Conservation (phyloP, 2,797 vertebrate genomes). For the Gymnodraco acuticeps region DNA sequence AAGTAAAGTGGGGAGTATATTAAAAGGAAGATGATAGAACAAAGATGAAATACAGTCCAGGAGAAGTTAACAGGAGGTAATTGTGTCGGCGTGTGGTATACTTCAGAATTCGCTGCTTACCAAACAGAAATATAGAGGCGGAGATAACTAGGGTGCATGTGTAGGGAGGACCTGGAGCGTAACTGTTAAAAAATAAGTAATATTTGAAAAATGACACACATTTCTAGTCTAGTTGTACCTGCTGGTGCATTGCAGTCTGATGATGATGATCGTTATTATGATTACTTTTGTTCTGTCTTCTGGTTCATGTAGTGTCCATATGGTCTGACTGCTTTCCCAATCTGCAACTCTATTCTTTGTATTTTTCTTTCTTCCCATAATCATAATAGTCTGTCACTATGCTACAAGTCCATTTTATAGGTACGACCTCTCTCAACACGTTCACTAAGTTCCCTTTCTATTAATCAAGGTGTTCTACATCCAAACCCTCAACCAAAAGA, state of each 20-base stretch:
- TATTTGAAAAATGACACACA: slow-evolving; percentile 27
- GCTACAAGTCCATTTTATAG: too few relatives aligned
- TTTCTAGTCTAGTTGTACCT: not conserved
- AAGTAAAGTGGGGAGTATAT: slow-evolving; percentile 3
- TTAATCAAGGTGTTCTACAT: too few relatives aligned
- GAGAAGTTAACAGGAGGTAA: slow-evolving; percentile 19
- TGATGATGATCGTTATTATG: not conserved
- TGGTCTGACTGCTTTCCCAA: too few relatives aligned
- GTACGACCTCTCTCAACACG: too few relatives aligned
- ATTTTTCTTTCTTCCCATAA: too few relatives aligned
- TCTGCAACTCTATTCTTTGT: too few relatives aligned
- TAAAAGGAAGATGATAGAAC: not conserved
- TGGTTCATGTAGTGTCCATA: not conserved
- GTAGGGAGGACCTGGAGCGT: not conserved
- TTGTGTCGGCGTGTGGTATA: slow-evolving; percentile 21
- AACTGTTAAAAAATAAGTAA: slow-evolving; percentile 20
- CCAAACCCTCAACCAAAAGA: too few relatives aligned
- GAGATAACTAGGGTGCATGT: slow-evolving; percentile 38
- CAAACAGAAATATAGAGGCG: not conserved
- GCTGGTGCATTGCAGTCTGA: not conserved
- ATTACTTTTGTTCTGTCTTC: too few relatives aligned
- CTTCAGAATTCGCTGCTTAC: slow-evolving; percentile 27
- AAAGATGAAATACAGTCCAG: slow-evolving; percentile 14
- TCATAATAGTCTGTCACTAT: too few relatives aligned
- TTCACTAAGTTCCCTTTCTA: too few relatives aligned